A percentile compares a stretch with the other conserved stretches of the same genome.
These are phyloP conservation scores for Gobiocypris rarus DNA, from an alignment of 2,113 vertebrate species.

Conservation along the genomic window DNA sequence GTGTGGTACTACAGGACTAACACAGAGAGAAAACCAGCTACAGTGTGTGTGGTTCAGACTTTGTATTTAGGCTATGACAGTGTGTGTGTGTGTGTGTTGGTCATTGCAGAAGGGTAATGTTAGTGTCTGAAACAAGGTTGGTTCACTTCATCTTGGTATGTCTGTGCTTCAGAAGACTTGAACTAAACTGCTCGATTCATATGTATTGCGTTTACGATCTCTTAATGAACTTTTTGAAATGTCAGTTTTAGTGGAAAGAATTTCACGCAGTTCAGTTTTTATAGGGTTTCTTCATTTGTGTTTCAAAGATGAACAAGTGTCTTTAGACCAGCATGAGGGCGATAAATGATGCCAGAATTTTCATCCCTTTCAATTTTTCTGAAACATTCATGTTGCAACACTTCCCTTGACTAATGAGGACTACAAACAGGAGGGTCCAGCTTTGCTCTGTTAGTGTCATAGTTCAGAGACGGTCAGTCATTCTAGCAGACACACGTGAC, in stretches of 20 bases:
- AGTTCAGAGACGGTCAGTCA: neutral
- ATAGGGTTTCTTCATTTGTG: too few relatives aligned
- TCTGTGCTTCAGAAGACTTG: too few relatives aligned
- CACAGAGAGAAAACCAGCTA: too few relatives aligned
- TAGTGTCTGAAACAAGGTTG: too few relatives aligned
- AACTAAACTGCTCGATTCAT: neutral
- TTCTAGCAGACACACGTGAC: neutral
- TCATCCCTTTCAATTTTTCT: neutral
- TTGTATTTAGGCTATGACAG: too few relatives aligned
- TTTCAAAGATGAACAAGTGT: neutral
- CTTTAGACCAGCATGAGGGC: neutral
- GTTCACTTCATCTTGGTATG: too few relatives aligned
- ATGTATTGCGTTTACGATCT: neutral
- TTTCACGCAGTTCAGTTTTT: too few relatives aligned
- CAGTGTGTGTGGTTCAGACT: too few relatives aligned
- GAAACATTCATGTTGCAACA: neutral
- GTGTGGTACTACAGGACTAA: too few relatives aligned
- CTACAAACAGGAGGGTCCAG: neutral
- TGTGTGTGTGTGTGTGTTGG: too few relatives aligned
- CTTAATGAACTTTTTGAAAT: neutral
- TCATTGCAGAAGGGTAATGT: too few relatives aligned
- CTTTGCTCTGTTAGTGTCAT: neutral
- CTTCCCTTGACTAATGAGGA: neutral
- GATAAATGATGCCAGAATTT: neutral
- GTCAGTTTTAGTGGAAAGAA: neutral